Evolutionary conservation across 2,888 invertebrate species (phyloP).

Genomic region (Thereva unica): DNA sequence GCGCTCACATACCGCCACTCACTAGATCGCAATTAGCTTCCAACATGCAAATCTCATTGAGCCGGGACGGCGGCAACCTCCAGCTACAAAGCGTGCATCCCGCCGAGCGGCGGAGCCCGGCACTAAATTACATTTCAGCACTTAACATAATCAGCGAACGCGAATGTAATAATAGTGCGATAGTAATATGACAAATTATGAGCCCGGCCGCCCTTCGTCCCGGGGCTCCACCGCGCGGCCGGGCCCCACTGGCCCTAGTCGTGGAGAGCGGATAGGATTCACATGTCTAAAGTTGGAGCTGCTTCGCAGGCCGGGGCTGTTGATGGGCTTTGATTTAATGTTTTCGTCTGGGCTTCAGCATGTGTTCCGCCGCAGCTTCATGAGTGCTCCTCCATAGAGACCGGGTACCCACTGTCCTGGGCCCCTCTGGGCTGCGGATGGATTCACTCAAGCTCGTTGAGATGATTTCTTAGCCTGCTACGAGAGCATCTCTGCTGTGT

Average conservation of each 20-base stretch:
- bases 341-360: slow-evolving; percentile 26
- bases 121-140: slow-evolving; percentile 46
- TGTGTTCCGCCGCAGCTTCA: slow-evolving; percentile 25
- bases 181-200: slow-evolving; percentile 46
- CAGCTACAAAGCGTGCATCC: slow-evolving; percentile 27
- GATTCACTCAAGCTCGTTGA: too few species aligned
- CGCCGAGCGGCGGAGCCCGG: slow-evolving; percentile 21
- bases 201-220: slow-evolving; percentile 40
- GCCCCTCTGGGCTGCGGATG: neutral
- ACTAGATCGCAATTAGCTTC: slow-evolving; percentile 28
- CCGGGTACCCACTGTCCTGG: neutral
- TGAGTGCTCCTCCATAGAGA: slow-evolving; percentile 19
- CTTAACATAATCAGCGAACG: slow-evolving; percentile 45
- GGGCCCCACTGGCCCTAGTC: slow-evolving; percentile 31
- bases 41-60: slow-evolving; percentile 34
- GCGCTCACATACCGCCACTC: neutral
- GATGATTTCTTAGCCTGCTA: too few species aligned
- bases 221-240: too few species aligned
- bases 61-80: slow-evolving; percentile 15
- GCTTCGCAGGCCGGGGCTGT: neutral
- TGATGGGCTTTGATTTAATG: slow-evolving; percentile 31
- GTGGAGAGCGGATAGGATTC: slow-evolving; percentile 28
- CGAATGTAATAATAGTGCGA: slow-evolving; percentile 46
- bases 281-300: slow-evolving; percentile 1
- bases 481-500: neutral